These are phyloP conservation scores for Morus bassanus DNA, from an alignment of 2,797 vertebrate genomes.

Conservation along the genomic window DNA sequence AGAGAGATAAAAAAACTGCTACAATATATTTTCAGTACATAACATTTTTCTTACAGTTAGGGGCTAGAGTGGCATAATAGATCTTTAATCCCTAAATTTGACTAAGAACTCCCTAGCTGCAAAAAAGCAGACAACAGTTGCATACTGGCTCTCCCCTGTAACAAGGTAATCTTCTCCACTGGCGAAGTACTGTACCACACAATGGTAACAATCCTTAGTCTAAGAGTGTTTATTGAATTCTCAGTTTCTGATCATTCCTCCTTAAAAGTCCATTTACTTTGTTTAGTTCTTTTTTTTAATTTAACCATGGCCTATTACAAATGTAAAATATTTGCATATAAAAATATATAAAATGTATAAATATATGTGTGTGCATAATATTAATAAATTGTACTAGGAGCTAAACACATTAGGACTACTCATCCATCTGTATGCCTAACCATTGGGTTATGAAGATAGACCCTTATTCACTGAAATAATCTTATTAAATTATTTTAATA, in stretches of 20 bases:
- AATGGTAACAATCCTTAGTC: not conserved
- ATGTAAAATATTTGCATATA: not conserved
- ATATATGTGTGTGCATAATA: not conserved
- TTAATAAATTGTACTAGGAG: not conserved
- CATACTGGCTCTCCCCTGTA: not conserved
- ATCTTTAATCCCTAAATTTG: not conserved
- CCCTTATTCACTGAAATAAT: not conserved
- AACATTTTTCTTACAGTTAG: not conserved
- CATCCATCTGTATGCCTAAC: not conserved
- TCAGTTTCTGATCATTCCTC: not conserved
- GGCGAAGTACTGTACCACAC: not conserved
- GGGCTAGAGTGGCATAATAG: not conserved
- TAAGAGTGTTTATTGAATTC: not conserved
- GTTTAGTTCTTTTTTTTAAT: not conserved
- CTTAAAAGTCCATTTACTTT: not conserved
- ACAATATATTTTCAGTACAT: not conserved
- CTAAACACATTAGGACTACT: not conserved
- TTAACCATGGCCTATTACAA: not conserved
- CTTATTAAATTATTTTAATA: not conserved
- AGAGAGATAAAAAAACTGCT: not conserved
- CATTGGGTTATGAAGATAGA: not conserved
- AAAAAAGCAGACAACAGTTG: not conserved
- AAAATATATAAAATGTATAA: not conserved
- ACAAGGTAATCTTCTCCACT: not conserved
- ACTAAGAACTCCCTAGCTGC: not conserved